phyloP scores from a whole-genome alignment of 2,888 invertebrate genomes.

The Drosophila lutescens region DNA sequence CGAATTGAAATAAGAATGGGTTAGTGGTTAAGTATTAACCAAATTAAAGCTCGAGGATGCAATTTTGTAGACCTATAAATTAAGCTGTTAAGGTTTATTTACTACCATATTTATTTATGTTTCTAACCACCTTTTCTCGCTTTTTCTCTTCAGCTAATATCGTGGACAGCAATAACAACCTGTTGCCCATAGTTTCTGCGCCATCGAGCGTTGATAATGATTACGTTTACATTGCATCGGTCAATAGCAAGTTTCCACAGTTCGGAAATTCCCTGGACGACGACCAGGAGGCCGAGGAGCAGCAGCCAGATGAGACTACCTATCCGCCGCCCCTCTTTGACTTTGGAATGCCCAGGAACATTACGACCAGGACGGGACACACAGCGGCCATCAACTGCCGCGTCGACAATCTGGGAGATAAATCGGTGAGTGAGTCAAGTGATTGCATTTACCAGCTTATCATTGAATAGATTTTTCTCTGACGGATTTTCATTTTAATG shows the following conservation, averaged over 20 bases:
- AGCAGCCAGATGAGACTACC: conserved; percentile 59
- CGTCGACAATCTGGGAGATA: conserved; percentile 94
- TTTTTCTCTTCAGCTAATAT: conserved; percentile 22
- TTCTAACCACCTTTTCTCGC: not conserved
- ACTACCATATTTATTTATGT: not conserved
- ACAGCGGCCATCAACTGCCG: conserved; percentile 95
- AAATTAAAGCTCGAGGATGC: no score
- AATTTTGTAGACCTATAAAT: not conserved
- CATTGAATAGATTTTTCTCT: conserved; percentile 17
- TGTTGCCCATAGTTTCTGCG: conserved; percentile 66
- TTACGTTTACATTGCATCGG: conserved; percentile 72
- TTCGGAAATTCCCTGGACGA: conserved; percentile 64
- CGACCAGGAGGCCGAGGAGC: conserved; percentile 51
- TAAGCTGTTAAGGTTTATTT: no score
- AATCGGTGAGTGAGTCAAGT: conserved; percentile 87
- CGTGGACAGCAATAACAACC: conserved; percentile 53
- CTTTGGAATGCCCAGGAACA: conserved; percentile 92
- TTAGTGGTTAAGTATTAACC: not conserved
- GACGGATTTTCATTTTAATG: conserved; percentile 35
- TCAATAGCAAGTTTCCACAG: conserved; percentile 64
- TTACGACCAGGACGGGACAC: conserved; percentile 94
- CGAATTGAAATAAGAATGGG: not conserved
- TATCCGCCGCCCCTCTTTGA: conserved; percentile 90
- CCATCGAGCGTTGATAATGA: conserved; percentile 47
- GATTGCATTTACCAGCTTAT: conserved; percentile 38